Evolutionary conservation across 2,797 vertebrate species (phyloP), one percentile per base, ranked within the genome.

Genomic region (Tapera naevia): DNA sequence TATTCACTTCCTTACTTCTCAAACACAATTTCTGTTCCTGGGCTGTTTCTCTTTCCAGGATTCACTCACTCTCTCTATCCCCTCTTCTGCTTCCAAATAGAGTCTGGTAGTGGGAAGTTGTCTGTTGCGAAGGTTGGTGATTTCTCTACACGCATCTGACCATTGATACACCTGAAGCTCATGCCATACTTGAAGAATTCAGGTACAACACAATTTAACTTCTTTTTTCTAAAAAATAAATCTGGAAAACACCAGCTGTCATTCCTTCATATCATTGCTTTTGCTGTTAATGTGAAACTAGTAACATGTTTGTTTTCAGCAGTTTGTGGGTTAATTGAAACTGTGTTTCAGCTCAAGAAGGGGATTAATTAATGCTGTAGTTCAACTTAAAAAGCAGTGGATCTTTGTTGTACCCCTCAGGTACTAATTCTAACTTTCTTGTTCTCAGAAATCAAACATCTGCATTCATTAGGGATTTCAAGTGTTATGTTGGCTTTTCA

Each of bases 321-420:
- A 41, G 9, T 62, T 80, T 84, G 25, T 35, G 85, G 6, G 18
- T 64, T 70, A 50, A 66, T 21, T 51, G 50, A 74, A 25, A 8
- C 28, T 73, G 0, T 72, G 30, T 61, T 86, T 39, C 53, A 81
- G 0, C 14, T 61, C 16, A 25, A 3, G 28, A 61, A 72, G 15
- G 12, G 88, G 8, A 16, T 64, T 70, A 50, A 62, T 23, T 51
- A 45, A 70, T 30, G 7, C 32, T 73, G 0, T 72, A 35, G 61
- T 83, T 50, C 48, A 78, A 0, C 14, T 61, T 17, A 25, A 3
- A 25, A 57, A 75, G 15, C 5, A 3, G 4, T n/a, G 21, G 8
- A 33, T 48, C 28, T 54, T 78, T 4, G 0, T 27, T 64, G 19
- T 35, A 35, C 13, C 3, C 35, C n/a, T 33, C 0, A 0, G 5